Base-by-base conservation (phyloP, 2,888 invertebrate genomes). In the Achlya flavicornis region DNA sequence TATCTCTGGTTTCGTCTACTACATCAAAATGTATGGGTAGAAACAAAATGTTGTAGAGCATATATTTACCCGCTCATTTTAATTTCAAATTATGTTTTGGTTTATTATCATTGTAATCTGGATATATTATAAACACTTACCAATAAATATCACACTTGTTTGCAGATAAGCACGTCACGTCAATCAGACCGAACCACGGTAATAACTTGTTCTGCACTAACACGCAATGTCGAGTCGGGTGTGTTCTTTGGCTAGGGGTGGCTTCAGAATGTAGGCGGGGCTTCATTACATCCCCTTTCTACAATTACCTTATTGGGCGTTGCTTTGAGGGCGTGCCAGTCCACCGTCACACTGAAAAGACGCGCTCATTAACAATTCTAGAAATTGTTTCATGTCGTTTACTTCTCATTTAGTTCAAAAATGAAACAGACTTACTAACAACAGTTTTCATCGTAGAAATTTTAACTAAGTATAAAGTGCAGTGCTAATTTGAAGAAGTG, bases 261-360 rank as follows among this genome's bases (percentile, higher is more conserved):
- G 83, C 46, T 81, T 73, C 79, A 80, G 58, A 64, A 63, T 43
- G 70, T 68, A 74, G 88, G 87, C 87, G 88, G 87, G 73, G 84
- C 85, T 64, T 74, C 19, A 65, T 68, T 72, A 72, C 73, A 79
- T 75, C 79, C 86, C 79, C 77, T 73, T 66, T 64, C 48, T 62
- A 10, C 41, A 63, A 57, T 32, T 32, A 57, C 8, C 57, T 53
- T 53, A 53, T 43, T 38, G 43, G 60, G 41, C 43, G 19, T 12
- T 19, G 19, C 41, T 41, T 11, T 4, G 41, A 14, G 26, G 62
- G 62, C 53, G 62, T 62, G 48, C 33, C 35, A 14, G 35, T 57
- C 38, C 48, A 35, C 11, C 35, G 10, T 46, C 32, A 16, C 2
- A 19, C 6, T 19, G 19, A n/a, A n/a, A n/a, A 53, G 19, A 53